Evolutionary conservation across 2,888 invertebrate genomes (phyloP).

Genomic region (Colostygia pectinataria): DNA sequence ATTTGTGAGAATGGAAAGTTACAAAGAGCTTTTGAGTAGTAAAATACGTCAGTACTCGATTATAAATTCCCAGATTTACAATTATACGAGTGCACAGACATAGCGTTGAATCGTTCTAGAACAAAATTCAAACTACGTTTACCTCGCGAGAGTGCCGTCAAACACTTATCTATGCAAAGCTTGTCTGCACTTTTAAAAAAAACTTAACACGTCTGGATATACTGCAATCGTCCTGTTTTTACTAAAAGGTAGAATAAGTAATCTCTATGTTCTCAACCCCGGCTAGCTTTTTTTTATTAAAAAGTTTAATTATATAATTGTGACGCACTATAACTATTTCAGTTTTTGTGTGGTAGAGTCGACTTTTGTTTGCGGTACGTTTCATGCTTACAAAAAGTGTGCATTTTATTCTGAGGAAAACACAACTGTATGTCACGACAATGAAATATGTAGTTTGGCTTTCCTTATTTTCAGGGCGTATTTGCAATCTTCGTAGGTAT

Average conservation of each 20-base stretch:
- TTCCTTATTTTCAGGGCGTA: conserved; percentile 54
- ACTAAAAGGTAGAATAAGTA: too few relatives aligned
- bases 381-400: too few relatives aligned
- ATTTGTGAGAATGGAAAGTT: background rate
- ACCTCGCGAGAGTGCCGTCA: conserved; percentile 9
- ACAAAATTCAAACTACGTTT: conserved; percentile 15
- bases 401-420: too few relatives aligned
- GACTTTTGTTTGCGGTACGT: too few relatives aligned
- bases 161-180: conserved; percentile 23
- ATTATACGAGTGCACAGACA: conserved; percentile 7
- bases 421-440: too few relatives aligned
- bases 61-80: conserved; percentile 14
- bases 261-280: too few relatives aligned
- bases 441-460: background rate
- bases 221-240: too few relatives aligned
- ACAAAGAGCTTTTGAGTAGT: conserved; percentile 2
- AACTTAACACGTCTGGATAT: background rate
- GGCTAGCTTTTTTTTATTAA: too few relatives aligned
- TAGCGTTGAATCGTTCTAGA: conserved; percentile 13
- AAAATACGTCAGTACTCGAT: conserved; percentile 9
- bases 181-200: conserved; percentile 7
- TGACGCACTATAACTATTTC: too few relatives aligned
- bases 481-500: conserved; percentile 70
- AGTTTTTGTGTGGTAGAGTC: too few relatives aligned
- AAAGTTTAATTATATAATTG: too few relatives aligned